Percentiles rank a stretch among this genome's conserved stretches.
Conservation (phyloP, 1,140 invertebrate species). For the Calliopsis andreniformis region DNA sequence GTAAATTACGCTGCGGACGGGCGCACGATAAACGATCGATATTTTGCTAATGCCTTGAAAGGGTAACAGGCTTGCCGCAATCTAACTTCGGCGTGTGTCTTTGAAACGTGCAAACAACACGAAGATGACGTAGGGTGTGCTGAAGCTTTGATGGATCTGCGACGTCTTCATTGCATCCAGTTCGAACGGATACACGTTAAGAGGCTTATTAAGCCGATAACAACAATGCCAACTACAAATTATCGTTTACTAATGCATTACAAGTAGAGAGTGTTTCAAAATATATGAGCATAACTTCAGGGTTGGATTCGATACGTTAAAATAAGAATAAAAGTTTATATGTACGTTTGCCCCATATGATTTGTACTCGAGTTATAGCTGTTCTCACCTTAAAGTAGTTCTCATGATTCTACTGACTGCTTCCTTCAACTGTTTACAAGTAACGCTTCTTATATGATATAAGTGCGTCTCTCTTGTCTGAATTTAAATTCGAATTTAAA, state of each 20-base stretch:
- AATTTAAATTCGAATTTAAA: no score
- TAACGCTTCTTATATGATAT: no score
- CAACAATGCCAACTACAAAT: no score
- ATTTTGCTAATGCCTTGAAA: conserved; percentile 32
- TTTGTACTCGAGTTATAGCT: no score
- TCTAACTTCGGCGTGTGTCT: neutral
- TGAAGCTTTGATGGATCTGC: neutral
- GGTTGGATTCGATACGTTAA: neutral
- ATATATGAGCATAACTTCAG: neutral
- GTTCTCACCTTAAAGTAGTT: no score
- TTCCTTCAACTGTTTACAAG: no score
- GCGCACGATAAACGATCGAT: conserved; percentile 33
- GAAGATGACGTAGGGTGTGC: neutral
- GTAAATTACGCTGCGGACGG: neutral
- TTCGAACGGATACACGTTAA: no score
- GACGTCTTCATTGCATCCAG: neutral
- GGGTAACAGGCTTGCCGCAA: conserved; percentile 23
- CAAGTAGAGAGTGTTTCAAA: neutral
- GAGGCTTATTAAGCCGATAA: no score
- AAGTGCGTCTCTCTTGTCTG: no score
- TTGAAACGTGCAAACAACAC: neutral
- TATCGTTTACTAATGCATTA: no score
- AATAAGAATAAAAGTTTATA: neutral
- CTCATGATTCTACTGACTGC: no score
- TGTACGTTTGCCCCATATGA: neutral